Conservation (phyloP, 2,888 invertebrate genomes). For the Hemicrepidius hirtus region DNA sequence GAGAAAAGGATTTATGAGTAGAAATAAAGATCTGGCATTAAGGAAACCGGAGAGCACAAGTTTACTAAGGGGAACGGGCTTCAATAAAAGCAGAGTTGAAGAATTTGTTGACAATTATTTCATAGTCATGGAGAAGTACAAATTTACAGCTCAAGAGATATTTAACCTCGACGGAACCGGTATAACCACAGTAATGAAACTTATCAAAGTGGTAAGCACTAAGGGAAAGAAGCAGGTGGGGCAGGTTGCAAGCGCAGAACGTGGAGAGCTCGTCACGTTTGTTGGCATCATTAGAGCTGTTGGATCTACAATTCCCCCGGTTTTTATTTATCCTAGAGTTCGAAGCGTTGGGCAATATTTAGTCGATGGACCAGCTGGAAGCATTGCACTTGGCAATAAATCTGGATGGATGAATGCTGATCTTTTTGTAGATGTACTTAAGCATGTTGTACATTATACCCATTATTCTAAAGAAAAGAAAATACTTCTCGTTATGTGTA, state of each 20-base stretch:
- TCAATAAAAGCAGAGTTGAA: conserved; percentile 36
- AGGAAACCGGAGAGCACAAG: too few species aligned
- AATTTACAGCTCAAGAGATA: conserved; percentile 27
- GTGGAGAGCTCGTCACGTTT: conserved; percentile 65
- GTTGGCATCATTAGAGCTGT: conserved; percentile 61
- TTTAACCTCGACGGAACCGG: conserved; percentile 41
- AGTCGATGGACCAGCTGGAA: conserved; percentile 51
- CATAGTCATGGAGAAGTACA: conserved; percentile 13
- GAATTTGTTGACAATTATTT: conserved; percentile 33
- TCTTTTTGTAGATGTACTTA: conserved; percentile 53
- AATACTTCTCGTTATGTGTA: too few species aligned
- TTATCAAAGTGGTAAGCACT: conserved; percentile 55
- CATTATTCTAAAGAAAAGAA: too few species aligned
- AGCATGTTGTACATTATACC: too few species aligned
- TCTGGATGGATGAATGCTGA: conserved; percentile 57
- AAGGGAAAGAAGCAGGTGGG: conserved; percentile 63
- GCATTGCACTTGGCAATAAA: conserved; percentile 48
- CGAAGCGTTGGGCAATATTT: conserved; percentile 51
- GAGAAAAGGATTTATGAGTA: background rate
- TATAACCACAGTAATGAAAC: conserved; percentile 52
- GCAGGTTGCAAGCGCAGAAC: conserved; percentile 65
- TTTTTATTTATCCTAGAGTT: conserved; percentile 58
- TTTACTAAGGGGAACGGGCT: conserved; percentile 15
- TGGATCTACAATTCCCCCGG: conserved; percentile 63
- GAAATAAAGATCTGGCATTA: conserved; percentile 21